Percentiles rank a stretch among this genome's conserved stretches.
These are phyloP conservation scores for Sarcophilus harrisii DNA, from an alignment of 2,797 vertebrate genomes.

Conservation along the genomic window DNA sequence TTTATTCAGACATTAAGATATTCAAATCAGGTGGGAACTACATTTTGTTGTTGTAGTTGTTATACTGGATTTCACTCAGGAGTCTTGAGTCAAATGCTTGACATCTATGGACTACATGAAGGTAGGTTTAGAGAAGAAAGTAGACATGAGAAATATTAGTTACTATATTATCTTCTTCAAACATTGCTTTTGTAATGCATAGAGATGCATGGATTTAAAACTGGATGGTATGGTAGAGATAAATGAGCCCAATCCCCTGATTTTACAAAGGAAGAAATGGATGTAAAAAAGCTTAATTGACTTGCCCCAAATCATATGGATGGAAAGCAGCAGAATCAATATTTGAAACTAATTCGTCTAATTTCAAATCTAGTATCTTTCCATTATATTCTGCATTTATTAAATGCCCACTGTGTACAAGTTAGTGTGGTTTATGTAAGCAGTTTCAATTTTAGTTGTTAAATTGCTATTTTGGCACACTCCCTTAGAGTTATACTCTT, in stretches of 20 bases:
- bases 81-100: neutral
- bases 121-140: neutral
- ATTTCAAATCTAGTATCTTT: neutral
- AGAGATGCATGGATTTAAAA: neutral
- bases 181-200: neutral
- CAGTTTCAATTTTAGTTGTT: slow-evolving; percentile 50
- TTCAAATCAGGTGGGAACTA: neutral
- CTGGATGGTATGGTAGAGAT: neutral
- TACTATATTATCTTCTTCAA: neutral
- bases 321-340: neutral
- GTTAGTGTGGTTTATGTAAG: slow-evolving; percentile 11
- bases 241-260: neutral
- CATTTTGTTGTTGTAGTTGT: neutral
- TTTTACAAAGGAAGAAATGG: neutral
- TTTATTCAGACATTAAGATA: neutral
- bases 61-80: neutral
- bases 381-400: neutral
- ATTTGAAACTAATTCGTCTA: neutral
- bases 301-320: neutral
- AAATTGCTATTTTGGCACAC: slow-evolving; percentile 55
- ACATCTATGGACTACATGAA: neutral
- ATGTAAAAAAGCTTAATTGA: neutral
- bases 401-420: neutral
- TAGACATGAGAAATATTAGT: neutral
- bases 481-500: slow-evolving; percentile 63